These are phyloP conservation scores for Sporophila hypoxantha DNA, from an alignment of 2,113 vertebrate species.

Conservation along the genomic window DNA sequence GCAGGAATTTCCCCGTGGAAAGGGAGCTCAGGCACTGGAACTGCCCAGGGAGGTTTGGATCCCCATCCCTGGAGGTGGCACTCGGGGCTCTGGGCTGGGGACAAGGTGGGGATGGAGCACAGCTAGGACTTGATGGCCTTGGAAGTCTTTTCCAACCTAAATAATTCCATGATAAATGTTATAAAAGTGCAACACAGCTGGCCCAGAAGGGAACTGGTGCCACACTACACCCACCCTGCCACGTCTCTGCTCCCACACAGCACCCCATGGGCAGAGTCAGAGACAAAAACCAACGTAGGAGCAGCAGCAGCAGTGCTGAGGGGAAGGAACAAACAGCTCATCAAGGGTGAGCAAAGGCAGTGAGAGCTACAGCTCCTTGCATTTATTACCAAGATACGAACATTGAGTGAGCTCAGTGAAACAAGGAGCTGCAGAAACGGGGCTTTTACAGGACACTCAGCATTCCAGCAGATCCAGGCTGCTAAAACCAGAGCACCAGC, in stretches of 20 bases:
- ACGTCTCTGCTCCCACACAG: background rate
- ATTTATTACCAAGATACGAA: conserved; percentile 29
- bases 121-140: fast-evolving
- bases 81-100: fast-evolving
- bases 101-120: background rate
- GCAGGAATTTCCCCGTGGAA: background rate
- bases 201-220: background rate
- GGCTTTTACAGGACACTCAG: conserved; percentile 25
- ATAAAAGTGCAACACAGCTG: background rate
- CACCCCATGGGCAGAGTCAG: background rate
- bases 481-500: background rate
- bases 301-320: background rate
- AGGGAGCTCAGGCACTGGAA: background rate
- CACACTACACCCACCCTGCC: fast-evolving
- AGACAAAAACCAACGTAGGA: background rate
- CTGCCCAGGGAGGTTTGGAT: background rate
- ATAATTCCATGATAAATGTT: background rate
- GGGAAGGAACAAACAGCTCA: background rate
- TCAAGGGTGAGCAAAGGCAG: background rate
- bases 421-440: background rate
- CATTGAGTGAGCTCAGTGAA: conserved; percentile 6
- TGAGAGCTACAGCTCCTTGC: background rate
- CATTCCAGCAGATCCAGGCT: conserved; percentile 31
- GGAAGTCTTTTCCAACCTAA: background rate
- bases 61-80: background rate